phyloP scores from a whole-genome alignment of 2,797 vertebrate genomes.

The Cyprinella venusta region DNA sequence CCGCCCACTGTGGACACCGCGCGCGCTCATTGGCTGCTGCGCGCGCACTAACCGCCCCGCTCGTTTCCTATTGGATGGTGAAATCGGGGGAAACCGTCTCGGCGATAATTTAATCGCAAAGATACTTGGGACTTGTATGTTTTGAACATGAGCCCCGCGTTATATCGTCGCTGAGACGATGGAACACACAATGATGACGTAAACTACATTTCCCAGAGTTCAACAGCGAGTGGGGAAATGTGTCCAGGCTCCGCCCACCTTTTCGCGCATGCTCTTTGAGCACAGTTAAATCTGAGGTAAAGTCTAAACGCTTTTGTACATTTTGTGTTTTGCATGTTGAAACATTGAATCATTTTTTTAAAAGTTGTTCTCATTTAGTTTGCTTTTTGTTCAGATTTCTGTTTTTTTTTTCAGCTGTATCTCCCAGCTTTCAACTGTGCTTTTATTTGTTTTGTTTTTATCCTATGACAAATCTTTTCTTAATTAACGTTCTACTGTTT shows the following conservation, averaged over 20 bases:
- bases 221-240: background rate
- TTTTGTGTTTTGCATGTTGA: too few species aligned
- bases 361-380: too few species aligned
- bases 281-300: background rate
- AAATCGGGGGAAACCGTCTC: background rate
- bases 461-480: too few species aligned
- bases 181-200: conserved; percentile 35
- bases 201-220: conserved; percentile 73
- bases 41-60: conserved; percentile 33
- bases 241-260: conserved; percentile 51
- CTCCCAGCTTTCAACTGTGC: too few species aligned
- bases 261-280: background rate
- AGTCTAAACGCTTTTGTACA: background rate
- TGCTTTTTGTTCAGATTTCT: too few species aligned
- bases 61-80: conserved; percentile 67
- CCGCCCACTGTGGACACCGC: conserved; percentile 56
- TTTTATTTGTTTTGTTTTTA: too few species aligned
- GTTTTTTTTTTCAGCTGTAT: too few species aligned
- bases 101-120: background rate
- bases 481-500: too few species aligned
- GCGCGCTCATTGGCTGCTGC: conserved; percentile 64
- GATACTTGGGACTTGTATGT: conserved; percentile 59
- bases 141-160: background rate
- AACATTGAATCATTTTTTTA: too few species aligned
- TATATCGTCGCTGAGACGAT: background rate